Conservation (phyloP, 2,797 vertebrate species). For the Phyllotis vaccarum region DNA sequence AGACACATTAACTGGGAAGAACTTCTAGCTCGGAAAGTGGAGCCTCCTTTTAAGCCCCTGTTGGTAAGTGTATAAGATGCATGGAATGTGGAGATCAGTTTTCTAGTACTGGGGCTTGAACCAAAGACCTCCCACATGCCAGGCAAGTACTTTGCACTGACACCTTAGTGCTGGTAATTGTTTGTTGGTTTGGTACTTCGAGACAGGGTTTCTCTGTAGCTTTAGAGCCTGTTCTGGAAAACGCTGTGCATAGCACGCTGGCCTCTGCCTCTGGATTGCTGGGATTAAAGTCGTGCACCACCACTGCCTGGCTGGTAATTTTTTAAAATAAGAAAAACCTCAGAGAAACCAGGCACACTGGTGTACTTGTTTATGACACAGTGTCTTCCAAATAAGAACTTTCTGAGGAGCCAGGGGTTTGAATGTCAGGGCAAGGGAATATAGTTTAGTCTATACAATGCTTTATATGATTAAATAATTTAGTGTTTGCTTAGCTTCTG, state of each 20-base stretch:
- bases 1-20: conserved; percentile 98
- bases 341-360: background rate
- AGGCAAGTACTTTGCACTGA: background rate
- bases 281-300: no score
- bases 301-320: background rate
- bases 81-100: background rate
- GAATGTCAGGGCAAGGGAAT: background rate
- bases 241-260: no score
- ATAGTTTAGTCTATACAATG: background rate
- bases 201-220: no score
- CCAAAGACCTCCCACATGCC: background rate
- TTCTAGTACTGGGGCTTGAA: background rate
- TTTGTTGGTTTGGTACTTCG: no score
- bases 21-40: conserved; percentile 96
- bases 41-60: conserved; percentile 98
- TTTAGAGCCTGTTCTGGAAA: no score
- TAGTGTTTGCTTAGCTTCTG: conserved; percentile 57
- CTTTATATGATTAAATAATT: conserved; percentile 28
- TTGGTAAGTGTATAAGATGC: conserved; percentile 90
- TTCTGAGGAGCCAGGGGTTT: conserved; percentile 11
- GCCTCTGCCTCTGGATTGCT: no score
- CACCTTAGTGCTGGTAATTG: background rate
- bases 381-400: conserved; percentile 34
- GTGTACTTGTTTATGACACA: conserved; percentile 9
- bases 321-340: conserved; percentile 50